Evolutionary conservation across 1,140 invertebrate genomes (phyloP).

Genomic region (Elysia chlorotica): DNA sequence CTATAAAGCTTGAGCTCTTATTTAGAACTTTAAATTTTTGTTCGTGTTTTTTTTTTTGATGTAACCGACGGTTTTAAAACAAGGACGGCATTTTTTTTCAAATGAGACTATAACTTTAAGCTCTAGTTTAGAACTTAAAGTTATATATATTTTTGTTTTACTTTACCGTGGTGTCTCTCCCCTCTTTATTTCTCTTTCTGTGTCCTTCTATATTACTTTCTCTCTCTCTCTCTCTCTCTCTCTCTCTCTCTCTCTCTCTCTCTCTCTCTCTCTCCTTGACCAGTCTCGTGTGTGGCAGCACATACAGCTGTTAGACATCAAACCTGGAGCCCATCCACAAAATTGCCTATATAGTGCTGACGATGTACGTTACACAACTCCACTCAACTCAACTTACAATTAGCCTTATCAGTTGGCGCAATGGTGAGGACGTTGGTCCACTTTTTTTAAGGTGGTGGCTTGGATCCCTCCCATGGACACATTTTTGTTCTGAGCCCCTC

Average conservation of each 20-base stretch:
- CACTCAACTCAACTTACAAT: neutral
- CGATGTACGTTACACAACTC: neutral
- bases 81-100: too few species aligned
- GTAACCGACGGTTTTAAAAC: too few species aligned
- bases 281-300: too few species aligned
- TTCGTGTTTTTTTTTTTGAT: too few species aligned
- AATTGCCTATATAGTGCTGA: neutral
- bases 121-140: too few species aligned
- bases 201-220: neutral
- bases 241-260: slow-evolving; percentile 4
- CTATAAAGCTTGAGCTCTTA: too few species aligned
- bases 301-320: neutral
- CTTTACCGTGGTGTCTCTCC: neutral
- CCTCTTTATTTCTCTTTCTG: neutral
- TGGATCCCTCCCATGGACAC: neutral
- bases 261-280: slow-evolving; percentile 5
- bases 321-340: neutral
- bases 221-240: slow-evolving; percentile 2
- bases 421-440: neutral
- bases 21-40: too few species aligned
- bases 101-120: too few species aligned
- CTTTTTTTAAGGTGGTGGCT: neutral
- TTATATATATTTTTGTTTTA: neutral
- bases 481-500: neutral
- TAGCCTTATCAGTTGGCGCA: neutral